phyloP scores from a whole-genome alignment of 1,140 invertebrate genomes.

The Drosophila tani region DNA sequence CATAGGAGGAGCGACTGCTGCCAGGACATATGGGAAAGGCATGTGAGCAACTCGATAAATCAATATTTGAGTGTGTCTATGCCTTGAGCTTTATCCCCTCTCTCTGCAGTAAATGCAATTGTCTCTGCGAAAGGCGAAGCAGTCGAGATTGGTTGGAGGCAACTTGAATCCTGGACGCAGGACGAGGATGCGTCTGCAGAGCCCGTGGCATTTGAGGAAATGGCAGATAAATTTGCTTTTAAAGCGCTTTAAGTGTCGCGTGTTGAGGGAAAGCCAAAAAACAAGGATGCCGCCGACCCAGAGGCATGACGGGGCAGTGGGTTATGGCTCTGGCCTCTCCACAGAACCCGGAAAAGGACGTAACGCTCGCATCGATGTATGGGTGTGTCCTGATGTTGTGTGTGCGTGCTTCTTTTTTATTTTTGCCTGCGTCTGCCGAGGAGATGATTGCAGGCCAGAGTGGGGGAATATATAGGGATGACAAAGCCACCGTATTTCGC shows the following conservation, averaged over 20 bases:
- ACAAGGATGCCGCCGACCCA: constrained; percentile 12
- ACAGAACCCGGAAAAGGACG: constrained; percentile 69
- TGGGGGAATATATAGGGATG: background rate
- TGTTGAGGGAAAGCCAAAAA: constrained; percentile 39
- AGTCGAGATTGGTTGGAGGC: constrained; percentile 26
- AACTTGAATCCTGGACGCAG: constrained; percentile 21
- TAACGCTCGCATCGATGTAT: constrained; percentile 50
- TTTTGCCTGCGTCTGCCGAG: constrained; percentile 13
- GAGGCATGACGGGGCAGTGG: background rate
- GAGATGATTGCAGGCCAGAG: constrained; percentile 23
- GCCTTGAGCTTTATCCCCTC: background rate
- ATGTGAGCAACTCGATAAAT: constrained; percentile 78
- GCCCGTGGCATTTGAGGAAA: constrained; percentile 62
- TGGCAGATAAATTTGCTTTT: constrained; percentile 74
- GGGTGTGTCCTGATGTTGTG: constrained; percentile 14
- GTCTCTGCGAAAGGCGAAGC: constrained; percentile 36
- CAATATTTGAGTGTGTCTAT: constrained; percentile 66
- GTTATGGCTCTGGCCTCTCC: constrained; percentile 7
- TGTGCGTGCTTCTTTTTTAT: constrained; percentile 5
- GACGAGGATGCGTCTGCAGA: constrained; percentile 22
- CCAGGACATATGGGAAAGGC: constrained; percentile 35
- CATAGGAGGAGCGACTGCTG: background rate
- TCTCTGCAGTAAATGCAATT: constrained; percentile 60
- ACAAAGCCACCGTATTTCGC: constrained; percentile 23
- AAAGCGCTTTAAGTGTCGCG: constrained; percentile 56